phyloP scores from a whole-genome alignment of 1,140 invertebrate genomes.

The Drosophila ambigua region DNA sequence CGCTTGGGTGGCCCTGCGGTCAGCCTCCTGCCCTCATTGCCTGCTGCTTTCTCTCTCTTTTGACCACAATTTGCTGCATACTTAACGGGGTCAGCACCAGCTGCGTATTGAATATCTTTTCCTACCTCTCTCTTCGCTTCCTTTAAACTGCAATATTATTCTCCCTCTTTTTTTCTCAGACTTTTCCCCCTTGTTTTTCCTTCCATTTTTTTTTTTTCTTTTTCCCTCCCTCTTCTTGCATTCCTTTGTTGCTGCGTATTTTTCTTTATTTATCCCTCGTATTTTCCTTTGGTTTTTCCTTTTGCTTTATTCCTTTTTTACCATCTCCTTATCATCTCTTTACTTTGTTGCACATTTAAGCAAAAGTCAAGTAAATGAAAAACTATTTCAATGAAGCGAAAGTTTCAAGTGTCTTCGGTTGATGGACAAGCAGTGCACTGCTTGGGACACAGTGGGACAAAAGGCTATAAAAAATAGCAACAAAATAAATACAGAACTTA shows the following conservation, averaged over 20 bases:
- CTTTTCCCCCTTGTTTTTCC: too few relatives aligned
- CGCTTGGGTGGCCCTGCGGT: too few relatives aligned
- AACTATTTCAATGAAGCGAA: slow-evolving; percentile 79
- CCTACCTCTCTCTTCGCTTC: not conserved
- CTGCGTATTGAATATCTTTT: not conserved
- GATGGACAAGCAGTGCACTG: slow-evolving; percentile 8
- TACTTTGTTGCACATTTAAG: slow-evolving; percentile 63
- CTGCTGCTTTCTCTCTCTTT: too few relatives aligned
- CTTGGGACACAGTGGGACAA: slow-evolving; percentile 29
- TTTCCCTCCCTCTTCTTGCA: too few relatives aligned
- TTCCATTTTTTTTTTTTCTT: slow-evolving; percentile 3
- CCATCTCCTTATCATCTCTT: not conserved
- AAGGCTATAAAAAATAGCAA: not conserved
- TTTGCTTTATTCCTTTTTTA: not conserved
- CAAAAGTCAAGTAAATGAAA: slow-evolving; percentile 68
- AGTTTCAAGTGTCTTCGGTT: slow-evolving; percentile 62
- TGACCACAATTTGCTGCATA: slow-evolving; percentile 41
- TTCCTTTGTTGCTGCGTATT: slow-evolving; percentile 11
- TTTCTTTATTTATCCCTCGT: slow-evolving; percentile 1
- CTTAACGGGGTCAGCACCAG: slow-evolving; percentile 37
- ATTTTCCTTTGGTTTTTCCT: slow-evolving; percentile 3
- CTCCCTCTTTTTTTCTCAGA: too few relatives aligned
- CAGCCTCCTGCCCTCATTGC: slow-evolving; percentile 1
- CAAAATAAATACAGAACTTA: not conserved
- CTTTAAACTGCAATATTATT: too few relatives aligned